A percentile compares a stretch with the other conserved stretches of the same genome.
phyloP scores from a whole-genome alignment of 2,797 vertebrate genomes.

The Hydrocynus forskahlii region DNA sequence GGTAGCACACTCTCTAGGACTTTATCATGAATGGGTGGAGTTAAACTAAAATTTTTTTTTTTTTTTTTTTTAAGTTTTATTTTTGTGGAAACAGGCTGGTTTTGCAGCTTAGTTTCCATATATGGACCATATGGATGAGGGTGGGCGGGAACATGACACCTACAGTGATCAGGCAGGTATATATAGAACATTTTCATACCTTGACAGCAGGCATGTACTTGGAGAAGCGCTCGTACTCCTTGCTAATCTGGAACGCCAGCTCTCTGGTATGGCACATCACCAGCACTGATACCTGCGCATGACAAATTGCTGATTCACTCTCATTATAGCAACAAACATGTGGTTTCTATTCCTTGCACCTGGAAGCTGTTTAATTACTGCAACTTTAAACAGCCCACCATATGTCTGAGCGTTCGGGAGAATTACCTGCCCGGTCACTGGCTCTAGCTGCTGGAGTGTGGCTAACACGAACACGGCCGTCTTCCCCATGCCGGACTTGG shows the following conservation, averaged over 20 bases:
- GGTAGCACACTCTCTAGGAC: too few species aligned
- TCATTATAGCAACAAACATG: neutral
- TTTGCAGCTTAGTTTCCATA: too few species aligned
- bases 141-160: too few species aligned
- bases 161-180: too few species aligned
- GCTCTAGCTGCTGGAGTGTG: conserved; percentile 88
- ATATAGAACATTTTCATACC: conserved; percentile 61
- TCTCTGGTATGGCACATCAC: conserved; percentile 92
- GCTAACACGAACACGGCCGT: conserved; percentile 88
- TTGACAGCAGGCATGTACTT: conserved; percentile 90
- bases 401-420: neutral
- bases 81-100: too few species aligned
- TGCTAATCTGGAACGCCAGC: conserved; percentile 93
- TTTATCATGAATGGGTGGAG: too few species aligned
- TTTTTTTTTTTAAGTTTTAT: too few species aligned
- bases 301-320: neutral
- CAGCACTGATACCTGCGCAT: conserved; percentile 83
- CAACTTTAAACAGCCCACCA: conserved; percentile 18
- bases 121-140: too few species aligned
- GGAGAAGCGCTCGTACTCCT: conserved; percentile 91
- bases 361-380: too few species aligned
- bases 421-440: conserved; percentile 84
- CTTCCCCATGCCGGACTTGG: conserved; percentile 92
- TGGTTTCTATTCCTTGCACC: too few species aligned
- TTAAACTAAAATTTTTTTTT: too few species aligned